Evolutionary conservation across 2,888 invertebrate genomes (phyloP).

Genomic region (Acanthosoma haemorrhoidale): DNA sequence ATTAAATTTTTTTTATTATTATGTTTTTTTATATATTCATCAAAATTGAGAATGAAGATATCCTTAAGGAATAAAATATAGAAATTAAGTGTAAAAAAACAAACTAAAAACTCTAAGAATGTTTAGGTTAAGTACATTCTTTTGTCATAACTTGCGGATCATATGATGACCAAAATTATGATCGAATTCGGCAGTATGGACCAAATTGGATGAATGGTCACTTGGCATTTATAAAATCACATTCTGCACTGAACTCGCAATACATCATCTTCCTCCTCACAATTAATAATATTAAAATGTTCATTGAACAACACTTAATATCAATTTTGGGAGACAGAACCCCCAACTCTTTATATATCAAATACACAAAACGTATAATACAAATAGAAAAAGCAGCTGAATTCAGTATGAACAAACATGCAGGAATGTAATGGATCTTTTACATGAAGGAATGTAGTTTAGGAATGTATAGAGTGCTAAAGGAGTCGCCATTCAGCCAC

Average conservation of each 20-base stretch:
- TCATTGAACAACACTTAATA: not conserved
- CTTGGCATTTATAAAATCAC: constrained; percentile 19
- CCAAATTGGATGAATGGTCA: not conserved
- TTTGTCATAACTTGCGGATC: constrained; percentile 9
- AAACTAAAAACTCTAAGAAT: constrained; percentile 24
- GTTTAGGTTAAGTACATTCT: constrained; percentile 30
- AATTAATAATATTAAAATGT: not conserved
- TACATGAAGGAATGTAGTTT: not conserved
- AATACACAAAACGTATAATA: constrained; percentile 27
- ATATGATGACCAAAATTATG: constrained; percentile 14
- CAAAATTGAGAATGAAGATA: constrained; percentile 1
- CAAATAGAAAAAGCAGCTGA: constrained; percentile 12
- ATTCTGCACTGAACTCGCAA: constrained; percentile 22
- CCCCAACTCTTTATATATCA: not conserved
- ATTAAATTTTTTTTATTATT: not conserved
- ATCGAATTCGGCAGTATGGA: constrained; percentile 28
- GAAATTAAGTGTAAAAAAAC: constrained; percentile 19
- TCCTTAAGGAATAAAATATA: not conserved
- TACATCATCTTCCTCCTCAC: not conserved
- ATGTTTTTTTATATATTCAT: not conserved
- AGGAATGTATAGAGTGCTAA: not conserved
- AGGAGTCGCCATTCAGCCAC: not conserved
- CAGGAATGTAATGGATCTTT: not conserved
- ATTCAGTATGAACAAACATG: not conserved
- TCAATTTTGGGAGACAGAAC: not conserved